These are phyloP conservation scores for Sciurus niger DNA, from an alignment of 2,113 vertebrate genomes.

Conservation along the genomic window DNA sequence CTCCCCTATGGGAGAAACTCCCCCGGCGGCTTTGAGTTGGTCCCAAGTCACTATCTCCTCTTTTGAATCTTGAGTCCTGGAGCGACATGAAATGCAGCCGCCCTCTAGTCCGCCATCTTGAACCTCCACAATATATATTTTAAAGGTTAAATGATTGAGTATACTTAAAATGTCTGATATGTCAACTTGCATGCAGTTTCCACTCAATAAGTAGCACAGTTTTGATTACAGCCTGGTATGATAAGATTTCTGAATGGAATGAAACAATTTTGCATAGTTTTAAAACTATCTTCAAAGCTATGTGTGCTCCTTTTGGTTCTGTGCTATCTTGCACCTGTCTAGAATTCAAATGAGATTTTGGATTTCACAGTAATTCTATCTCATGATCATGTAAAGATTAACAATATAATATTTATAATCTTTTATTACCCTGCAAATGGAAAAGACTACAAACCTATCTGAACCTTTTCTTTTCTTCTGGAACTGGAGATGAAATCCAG, in stretches of 20 bases:
- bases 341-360: conserved; percentile 42
- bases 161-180: neutral
- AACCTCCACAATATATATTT: neutral
- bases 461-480: neutral
- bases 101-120: too few species aligned
- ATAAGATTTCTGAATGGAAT: neutral
- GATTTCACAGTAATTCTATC: conserved; percentile 6
- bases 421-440: neutral
- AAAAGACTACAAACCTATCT: neutral
- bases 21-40: too few species aligned
- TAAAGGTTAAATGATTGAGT: neutral
- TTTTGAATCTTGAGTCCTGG: too few species aligned
- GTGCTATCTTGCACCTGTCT: neutral
- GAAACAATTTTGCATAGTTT: neutral
- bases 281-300: neutral
- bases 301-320: neutral
- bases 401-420: neutral
- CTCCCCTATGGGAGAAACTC: too few species aligned
- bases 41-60: too few species aligned
- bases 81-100: too few species aligned
- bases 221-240: neutral
- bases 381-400: neutral
- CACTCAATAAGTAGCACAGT: neutral
- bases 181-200: neutral
- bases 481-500: neutral